Percentiles rank a stretch among this genome's conserved stretches.
phyloP scores from a whole-genome alignment of 2,888 invertebrate genomes.

The Cephus nigrinus region DNA sequence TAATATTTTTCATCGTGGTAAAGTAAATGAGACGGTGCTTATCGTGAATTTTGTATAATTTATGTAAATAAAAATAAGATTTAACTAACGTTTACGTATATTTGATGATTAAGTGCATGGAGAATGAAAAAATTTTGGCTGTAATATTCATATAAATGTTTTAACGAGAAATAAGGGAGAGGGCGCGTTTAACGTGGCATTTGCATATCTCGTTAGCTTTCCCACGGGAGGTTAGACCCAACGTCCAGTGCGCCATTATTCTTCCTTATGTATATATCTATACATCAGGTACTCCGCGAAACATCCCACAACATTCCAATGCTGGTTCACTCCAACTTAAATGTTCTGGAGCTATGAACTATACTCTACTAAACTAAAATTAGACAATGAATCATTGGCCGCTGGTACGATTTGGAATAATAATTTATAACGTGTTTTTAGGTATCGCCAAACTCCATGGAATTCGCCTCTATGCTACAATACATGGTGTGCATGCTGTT shows the following conservation, averaged over 20 bases:
- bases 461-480: slow-evolving; percentile 69
- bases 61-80: too few species aligned
- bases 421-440: slow-evolving; percentile 13
- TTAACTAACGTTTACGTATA: too few species aligned
- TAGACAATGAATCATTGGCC: too few species aligned
- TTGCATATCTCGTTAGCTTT: slow-evolving; percentile 36
- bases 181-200: slow-evolving; percentile 31
- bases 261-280: slow-evolving; percentile 14
- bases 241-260: slow-evolving; percentile 17
- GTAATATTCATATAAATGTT: slow-evolving; percentile 24
- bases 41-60: too few species aligned
- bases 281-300: neutral
- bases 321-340: neutral
- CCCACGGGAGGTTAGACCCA: slow-evolving; percentile 2
- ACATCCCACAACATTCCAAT: slow-evolving; percentile 3
- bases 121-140: too few species aligned
- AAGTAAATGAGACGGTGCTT: too few species aligned
- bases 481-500: slow-evolving; percentile 70
- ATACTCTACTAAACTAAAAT: too few species aligned
- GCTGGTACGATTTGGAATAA: too few species aligned
- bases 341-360: too few species aligned
- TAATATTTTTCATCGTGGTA: too few species aligned
- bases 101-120: too few species aligned
- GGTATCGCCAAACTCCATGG: slow-evolving; percentile 55
- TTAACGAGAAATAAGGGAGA: slow-evolving; percentile 28